Percentiles rank a stretch among this genome's conserved stretches.
Evolutionary conservation across 2,797 vertebrate species (phyloP).

Genomic region (Apogon hyalosoma): DNA sequence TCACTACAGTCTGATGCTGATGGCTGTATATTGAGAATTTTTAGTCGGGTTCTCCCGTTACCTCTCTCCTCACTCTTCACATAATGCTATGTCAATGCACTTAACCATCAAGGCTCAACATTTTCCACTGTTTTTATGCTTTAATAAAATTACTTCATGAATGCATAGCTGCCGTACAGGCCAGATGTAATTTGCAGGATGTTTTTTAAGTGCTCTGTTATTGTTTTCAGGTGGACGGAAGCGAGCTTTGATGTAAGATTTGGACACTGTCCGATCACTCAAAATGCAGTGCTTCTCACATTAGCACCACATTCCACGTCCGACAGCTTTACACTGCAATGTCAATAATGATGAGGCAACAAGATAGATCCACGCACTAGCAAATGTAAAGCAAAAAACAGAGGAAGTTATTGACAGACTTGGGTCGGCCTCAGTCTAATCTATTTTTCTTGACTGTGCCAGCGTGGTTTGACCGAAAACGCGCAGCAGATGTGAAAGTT

Average conservation of each 20-base stretch:
- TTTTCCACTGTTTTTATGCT: conserved; percentile 53
- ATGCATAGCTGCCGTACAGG: conserved; percentile 20
- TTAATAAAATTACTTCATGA: conserved; percentile 48
- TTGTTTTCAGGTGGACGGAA: conserved; percentile 46
- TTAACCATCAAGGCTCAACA: conserved; percentile 66
- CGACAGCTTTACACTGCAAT: conserved; percentile 71
- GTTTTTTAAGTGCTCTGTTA: conserved; percentile 9
- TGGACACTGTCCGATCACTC: conserved; percentile 61
- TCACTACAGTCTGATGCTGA: conserved; percentile 62
- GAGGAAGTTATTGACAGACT: conserved; percentile 77
- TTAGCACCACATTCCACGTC: conserved; percentile 69
- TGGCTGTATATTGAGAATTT: conserved; percentile 71
- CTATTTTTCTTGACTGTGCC: conserved; percentile 74
- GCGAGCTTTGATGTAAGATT: conserved; percentile 54
- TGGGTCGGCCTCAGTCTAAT: conserved; percentile 60
- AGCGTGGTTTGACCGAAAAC: conserved; percentile 82
- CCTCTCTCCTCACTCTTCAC: conserved; percentile 67
- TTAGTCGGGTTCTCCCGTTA: conserved; percentile 77
- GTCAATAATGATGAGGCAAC: conserved; percentile 69
- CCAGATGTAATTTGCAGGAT: conserved; percentile 27
- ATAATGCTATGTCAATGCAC: conserved; percentile 66
- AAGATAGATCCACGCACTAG: conserved; percentile 56
- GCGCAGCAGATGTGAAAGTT: conserved; percentile 86
- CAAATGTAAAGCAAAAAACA: conserved; percentile 52
- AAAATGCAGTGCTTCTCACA: conserved; percentile 71